phyloP scores from a whole-genome alignment of 2,113 vertebrate genomes.

The Cyrtonyx montezumae region DNA sequence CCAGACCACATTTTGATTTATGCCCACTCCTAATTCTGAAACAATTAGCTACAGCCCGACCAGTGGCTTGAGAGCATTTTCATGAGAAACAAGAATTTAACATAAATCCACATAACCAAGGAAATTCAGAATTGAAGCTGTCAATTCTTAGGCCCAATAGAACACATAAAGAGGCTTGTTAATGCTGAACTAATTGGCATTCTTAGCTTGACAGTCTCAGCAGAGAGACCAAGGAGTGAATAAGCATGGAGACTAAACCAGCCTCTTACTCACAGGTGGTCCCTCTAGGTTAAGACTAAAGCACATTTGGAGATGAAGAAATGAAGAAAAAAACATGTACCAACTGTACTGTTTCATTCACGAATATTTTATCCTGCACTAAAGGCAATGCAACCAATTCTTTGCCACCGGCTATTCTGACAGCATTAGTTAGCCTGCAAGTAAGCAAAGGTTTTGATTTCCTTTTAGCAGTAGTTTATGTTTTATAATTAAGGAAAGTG shows the following conservation, averaged over 20 bases:
- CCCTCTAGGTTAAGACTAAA: conserved; percentile 66
- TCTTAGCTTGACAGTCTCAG: conserved; percentile 72
- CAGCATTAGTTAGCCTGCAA: neutral
- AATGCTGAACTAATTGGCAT: conserved; percentile 75
- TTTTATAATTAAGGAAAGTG: neutral
- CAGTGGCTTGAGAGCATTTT: conserved; percentile 59
- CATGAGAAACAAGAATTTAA: conserved; percentile 68
- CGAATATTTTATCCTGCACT: neutral
- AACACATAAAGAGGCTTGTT: conserved; percentile 73
- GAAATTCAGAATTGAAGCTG: conserved; percentile 69
- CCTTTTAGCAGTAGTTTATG: neutral
- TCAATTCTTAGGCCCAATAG: conserved; percentile 71
- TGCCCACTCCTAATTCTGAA: conserved; percentile 35
- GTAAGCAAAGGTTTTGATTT: neutral
- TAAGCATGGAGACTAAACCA: conserved; percentile 72
- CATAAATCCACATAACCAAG: conserved; percentile 68
- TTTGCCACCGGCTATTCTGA: neutral
- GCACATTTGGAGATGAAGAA: conserved; percentile 62
- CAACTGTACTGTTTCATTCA: neutral
- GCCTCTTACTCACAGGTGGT: conserved; percentile 62
- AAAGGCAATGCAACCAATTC: neutral
- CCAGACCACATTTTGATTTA: conserved; percentile 46
- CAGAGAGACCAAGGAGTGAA: conserved; percentile 70
- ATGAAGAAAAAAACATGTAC: conserved; percentile 9
- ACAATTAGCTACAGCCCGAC: conserved; percentile 53